Evolutionary conservation across 2,888 invertebrate species (phyloP).

Genomic region (Leucophenga montana): DNA sequence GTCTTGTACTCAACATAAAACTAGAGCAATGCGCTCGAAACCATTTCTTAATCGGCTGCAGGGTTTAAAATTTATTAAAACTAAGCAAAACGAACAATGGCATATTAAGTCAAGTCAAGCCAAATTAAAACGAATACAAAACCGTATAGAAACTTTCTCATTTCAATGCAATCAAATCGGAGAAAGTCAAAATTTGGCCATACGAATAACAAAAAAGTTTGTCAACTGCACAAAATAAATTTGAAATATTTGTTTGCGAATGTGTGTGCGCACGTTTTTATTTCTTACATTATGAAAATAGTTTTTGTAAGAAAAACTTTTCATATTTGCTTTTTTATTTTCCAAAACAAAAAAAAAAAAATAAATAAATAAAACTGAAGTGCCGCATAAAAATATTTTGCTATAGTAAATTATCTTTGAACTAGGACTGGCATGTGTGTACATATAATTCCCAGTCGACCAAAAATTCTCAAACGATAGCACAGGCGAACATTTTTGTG

Average conservation of each 20-base stretch:
- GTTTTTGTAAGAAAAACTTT: too few species aligned
- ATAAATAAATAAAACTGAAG: neutral
- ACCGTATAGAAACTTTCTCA: neutral
- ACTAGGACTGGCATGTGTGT: too few species aligned
- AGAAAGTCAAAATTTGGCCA: neutral
- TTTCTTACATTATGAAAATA: too few species aligned
- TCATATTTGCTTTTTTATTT: too few species aligned
- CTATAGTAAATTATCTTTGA: too few species aligned
- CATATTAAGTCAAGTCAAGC: neutral
- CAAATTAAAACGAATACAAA: neutral
- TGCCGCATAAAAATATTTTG: neutral
- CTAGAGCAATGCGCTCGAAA: constrained; percentile 10
- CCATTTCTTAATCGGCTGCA: neutral
- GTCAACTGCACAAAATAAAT: neutral
- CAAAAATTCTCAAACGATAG: too few species aligned
- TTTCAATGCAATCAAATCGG: neutral
- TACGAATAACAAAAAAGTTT: too few species aligned
- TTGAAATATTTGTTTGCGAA: too few species aligned
- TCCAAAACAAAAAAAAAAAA: neutral
- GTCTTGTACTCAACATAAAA: neutral
- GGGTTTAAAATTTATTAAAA: neutral
- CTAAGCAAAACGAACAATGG: neutral
- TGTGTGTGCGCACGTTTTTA: too few species aligned
- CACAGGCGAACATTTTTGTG: too few species aligned
- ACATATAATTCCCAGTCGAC: too few species aligned